Evolutionary conservation across 2,888 invertebrate species (phyloP).

Genomic region (Perizoma flavofasciatum): DNA sequence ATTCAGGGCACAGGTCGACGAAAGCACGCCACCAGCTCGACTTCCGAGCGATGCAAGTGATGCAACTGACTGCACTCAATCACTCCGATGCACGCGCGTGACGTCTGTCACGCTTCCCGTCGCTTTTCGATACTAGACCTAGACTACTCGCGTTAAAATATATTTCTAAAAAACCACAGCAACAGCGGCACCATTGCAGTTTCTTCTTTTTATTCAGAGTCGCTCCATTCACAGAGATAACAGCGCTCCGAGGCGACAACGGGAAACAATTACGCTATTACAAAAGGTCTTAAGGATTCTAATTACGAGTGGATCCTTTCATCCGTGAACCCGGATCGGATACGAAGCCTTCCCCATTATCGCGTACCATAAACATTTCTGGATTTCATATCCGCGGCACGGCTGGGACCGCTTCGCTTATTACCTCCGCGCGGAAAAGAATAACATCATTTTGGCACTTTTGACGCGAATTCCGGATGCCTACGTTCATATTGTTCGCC

Average conservation of each 20-base stretch:
- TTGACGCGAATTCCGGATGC: conserved; percentile 81
- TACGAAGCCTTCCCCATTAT: conserved; percentile 73
- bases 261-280: conserved; percentile 77
- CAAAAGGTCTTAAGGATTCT: conserved; percentile 76
- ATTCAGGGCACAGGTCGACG: conserved; percentile 65
- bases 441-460: conserved; percentile 82
- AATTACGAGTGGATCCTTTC: conserved; percentile 74
- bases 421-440: conserved; percentile 81
- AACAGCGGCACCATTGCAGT: conserved; percentile 56
- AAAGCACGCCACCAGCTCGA: conserved; percentile 54
- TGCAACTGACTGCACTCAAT: conserved; percentile 67
- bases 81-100: conserved; percentile 49
- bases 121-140: conserved; percentile 45
- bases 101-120: conserved; percentile 42
- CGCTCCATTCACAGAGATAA: conserved; percentile 72
- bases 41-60: conserved; percentile 49
- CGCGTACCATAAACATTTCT: conserved; percentile 79
- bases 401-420: conserved; percentile 74
- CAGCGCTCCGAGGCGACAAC: conserved; percentile 69
- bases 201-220: conserved; percentile 68
- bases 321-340: conserved; percentile 74
- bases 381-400: conserved; percentile 81
- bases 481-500: conserved; percentile 82
- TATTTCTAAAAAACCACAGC: conserved; percentile 48
- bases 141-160: conserved; percentile 51